Percentiles rank a stretch among this genome's conserved stretches.
Evolutionary conservation across 2,888 invertebrate genomes (phyloP).

Genomic region (Cactoblastis cactorum): DNA sequence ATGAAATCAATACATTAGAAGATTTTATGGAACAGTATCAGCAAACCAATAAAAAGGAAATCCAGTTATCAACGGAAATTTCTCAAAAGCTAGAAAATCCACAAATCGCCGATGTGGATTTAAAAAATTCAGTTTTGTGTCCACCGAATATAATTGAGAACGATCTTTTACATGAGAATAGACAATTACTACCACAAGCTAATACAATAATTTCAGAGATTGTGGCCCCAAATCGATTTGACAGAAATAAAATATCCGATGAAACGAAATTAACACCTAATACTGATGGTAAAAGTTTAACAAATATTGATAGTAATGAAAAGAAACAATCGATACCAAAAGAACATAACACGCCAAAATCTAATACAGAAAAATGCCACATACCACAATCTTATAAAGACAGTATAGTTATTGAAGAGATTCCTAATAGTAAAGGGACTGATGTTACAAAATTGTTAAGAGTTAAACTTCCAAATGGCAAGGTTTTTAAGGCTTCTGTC

Average conservation of each 20-base stretch:
- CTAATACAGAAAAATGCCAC: slow-evolving; percentile 10
- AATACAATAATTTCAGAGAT: not conserved
- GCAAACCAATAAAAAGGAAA: not conserved
- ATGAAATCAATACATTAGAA: not conserved
- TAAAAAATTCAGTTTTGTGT: not conserved
- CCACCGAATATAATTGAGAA: not conserved
- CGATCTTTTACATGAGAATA: not conserved
- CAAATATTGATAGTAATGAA: not conserved
- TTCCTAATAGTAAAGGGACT: slow-evolving; percentile 26
- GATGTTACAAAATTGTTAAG: slow-evolving; percentile 40
- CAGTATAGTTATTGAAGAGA: slow-evolving; percentile 40
- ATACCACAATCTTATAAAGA: slow-evolving; percentile 31
- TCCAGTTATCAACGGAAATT: not conserved
- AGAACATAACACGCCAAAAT: not conserved
- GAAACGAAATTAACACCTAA: not conserved
- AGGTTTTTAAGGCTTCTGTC: slow-evolving; percentile 53
- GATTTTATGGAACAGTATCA: not conserved
- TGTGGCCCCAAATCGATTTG: not conserved
- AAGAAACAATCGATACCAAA: slow-evolving; percentile 12
- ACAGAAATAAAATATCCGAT: not conserved
- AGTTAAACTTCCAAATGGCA: slow-evolving; percentile 53
- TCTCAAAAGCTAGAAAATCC: not conserved
- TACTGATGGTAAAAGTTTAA: not conserved
- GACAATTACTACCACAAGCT: not conserved
- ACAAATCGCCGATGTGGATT: not conserved